Conservation (phyloP, 1,140 invertebrate genomes). For the Psilanteris sp. region DNA sequence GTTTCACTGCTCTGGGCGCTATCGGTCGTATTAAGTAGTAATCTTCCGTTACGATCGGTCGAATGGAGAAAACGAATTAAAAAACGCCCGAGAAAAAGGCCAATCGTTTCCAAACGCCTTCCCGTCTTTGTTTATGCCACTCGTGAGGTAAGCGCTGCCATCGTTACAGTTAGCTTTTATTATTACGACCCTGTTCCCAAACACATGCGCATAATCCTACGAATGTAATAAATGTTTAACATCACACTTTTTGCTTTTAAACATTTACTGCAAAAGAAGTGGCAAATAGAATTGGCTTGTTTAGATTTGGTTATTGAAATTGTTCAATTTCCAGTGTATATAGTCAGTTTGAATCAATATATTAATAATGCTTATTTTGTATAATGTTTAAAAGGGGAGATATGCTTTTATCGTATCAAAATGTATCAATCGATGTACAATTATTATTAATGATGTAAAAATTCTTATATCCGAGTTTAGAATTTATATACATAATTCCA, state of each 20-base stretch:
- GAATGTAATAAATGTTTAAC: slow-evolving; percentile 47
- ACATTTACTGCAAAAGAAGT: slow-evolving; percentile 39
- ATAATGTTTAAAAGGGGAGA: too few species aligned
- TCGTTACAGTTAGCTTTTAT: slow-evolving; percentile 58
- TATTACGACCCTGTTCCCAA: slow-evolving; percentile 52
- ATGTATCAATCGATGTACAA: too few species aligned
- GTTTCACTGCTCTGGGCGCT: slow-evolving; percentile 62
- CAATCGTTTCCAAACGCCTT: slow-evolving; percentile 60
- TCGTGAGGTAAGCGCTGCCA: slow-evolving; percentile 52
- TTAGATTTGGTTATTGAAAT: slow-evolving; percentile 27
- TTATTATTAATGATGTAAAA: too few species aligned
- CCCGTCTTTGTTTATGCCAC: slow-evolving; percentile 50
- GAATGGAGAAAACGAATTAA: slow-evolving; percentile 66
- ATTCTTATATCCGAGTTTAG: too few species aligned
- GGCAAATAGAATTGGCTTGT: slow-evolving; percentile 8
- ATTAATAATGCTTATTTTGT: too few species aligned
- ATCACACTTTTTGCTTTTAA: slow-evolving; percentile 37
- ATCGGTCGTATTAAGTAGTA: slow-evolving; percentile 72
- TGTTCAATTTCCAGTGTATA: neutral
- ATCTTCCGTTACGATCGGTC: slow-evolving; percentile 70
- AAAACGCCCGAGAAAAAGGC: slow-evolving; percentile 53
- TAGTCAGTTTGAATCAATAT: too few species aligned
- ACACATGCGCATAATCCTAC: slow-evolving; percentile 56
- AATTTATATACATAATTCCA: too few species aligned
- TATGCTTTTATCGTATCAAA: too few species aligned